phyloP scores from a whole-genome alignment of 2,888 invertebrate species.

The Drosophila mercatorum region DNA sequence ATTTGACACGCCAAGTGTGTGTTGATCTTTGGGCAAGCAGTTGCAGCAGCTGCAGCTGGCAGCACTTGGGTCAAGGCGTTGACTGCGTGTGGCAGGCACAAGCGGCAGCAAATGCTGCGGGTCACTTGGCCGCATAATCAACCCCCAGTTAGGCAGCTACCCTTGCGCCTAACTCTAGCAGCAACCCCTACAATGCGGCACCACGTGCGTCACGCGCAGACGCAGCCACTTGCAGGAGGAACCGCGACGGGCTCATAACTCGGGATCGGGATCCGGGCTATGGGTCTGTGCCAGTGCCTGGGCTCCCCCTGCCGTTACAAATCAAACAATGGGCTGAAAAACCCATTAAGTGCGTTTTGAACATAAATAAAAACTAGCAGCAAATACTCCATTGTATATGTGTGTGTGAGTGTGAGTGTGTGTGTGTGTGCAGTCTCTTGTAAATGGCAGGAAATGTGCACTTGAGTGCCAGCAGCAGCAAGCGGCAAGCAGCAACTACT shows the following conservation, averaged over 20 bases:
- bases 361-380: conserved; percentile 69
- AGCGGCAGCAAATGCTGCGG: conserved; percentile 68
- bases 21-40: conserved; percentile 67
- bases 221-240: conserved; percentile 58
- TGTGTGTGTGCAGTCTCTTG: conserved; percentile 44
- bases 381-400: conserved; percentile 25
- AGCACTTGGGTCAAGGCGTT: conserved; percentile 63
- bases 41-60: conserved; percentile 47
- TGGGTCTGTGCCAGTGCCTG: conserved; percentile 24
- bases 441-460: conserved; percentile 77
- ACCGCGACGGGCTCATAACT: conserved; percentile 21
- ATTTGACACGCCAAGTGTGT: conserved; percentile 62
- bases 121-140: conserved; percentile 59
- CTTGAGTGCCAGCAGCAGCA: conserved; percentile 63
- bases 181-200: conserved; percentile 59
- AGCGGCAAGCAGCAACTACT: conserved; percentile 5
- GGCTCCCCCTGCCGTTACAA: conserved; percentile 41
- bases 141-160: conserved; percentile 48
- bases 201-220: conserved; percentile 76
- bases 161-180: conserved; percentile 10
- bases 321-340: conserved; percentile 69
- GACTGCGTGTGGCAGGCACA: conserved; percentile 76
- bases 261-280: conserved; percentile 42
- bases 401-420: conserved; percentile 7
- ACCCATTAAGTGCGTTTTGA: conserved; percentile 70